These are phyloP conservation scores for Tanaodytes sp. DNA, from an alignment of 2,888 invertebrate species.

Conservation along the genomic window DNA sequence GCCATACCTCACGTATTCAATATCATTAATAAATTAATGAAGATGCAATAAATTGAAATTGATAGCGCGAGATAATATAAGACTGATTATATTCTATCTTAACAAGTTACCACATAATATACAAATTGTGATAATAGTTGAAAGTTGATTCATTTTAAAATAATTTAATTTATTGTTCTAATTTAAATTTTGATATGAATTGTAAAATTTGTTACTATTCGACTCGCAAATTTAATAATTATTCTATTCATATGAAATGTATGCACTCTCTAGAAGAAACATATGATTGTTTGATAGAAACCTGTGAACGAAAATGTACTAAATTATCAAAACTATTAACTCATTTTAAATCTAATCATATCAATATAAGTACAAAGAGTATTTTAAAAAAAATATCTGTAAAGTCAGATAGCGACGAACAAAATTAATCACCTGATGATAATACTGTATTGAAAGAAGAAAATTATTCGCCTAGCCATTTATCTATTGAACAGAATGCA, in stretches of 20 bases:
- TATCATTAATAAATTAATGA: constrained; percentile 22
- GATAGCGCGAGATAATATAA: too few relatives aligned
- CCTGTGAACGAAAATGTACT: background rate
- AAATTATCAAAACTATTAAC: background rate
- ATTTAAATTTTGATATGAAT: background rate
- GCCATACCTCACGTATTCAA: constrained; percentile 17
- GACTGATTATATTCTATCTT: too few relatives aligned
- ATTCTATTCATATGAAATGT: constrained; percentile 8
- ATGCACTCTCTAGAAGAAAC: background rate
- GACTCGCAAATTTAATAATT: too few relatives aligned
- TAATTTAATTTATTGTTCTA: background rate
- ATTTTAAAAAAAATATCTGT: too few relatives aligned
- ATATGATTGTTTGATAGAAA: background rate
- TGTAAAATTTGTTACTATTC: background rate
- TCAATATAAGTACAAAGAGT: background rate
- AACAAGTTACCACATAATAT: too few relatives aligned
- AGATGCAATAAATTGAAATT: constrained; percentile 12
- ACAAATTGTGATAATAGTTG: too few relatives aligned
- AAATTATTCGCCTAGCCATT: too few relatives aligned
- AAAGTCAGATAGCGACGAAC: too few relatives aligned
- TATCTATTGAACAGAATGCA: constrained; percentile 9
- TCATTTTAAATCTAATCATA: background rate
- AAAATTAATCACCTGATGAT: too few relatives aligned
- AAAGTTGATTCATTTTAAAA: background rate
- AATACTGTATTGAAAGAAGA: too few relatives aligned